Evolutionary conservation across 1,140 invertebrate genomes (phyloP).

Genomic region (Vollenhovia emeryi): DNA sequence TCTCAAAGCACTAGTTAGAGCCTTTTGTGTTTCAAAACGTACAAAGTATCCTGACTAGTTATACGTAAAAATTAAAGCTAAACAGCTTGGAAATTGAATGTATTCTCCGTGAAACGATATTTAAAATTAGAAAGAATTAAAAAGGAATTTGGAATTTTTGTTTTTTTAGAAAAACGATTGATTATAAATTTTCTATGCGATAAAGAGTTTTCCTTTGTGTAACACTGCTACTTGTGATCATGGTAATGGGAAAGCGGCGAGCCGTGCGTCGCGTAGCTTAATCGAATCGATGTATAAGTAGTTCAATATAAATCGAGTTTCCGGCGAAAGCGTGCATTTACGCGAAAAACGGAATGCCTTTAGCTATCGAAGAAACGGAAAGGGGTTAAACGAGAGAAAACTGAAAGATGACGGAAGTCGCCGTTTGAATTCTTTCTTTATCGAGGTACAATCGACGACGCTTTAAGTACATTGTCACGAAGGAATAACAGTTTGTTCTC

Average conservation of each 20-base stretch:
- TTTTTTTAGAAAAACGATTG: background rate
- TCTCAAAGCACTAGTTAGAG: background rate
- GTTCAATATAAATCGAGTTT: slow-evolving; percentile 48
- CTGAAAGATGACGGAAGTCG: background rate
- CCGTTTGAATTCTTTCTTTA: slow-evolving; percentile 59
- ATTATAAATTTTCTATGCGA: background rate
- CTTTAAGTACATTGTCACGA: slow-evolving; percentile 64
- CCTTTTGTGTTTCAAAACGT: background rate
- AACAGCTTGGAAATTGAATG: slow-evolving; percentile 6
- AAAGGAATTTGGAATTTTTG: background rate
- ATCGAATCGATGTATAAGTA: slow-evolving; percentile 56
- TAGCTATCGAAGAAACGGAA: background rate
- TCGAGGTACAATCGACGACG: slow-evolving; percentile 57
- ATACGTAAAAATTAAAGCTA: background rate
- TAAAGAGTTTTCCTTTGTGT: slow-evolving; percentile 10
- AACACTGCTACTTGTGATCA: slow-evolving; percentile 8
- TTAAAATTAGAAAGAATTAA: background rate
- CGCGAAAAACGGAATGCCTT: slow-evolving; percentile 20
- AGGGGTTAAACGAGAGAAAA: slow-evolving; percentile 3
- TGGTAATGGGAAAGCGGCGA: slow-evolving; percentile 36
- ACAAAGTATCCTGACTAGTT: background rate
- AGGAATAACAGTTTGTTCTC: slow-evolving; percentile 66
- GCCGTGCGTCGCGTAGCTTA: slow-evolving; percentile 1
- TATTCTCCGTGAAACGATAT: background rate
- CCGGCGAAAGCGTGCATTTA: slow-evolving; percentile 30